Conservation (phyloP, 2,797 vertebrate species). For the Chromis chromis region DNA sequence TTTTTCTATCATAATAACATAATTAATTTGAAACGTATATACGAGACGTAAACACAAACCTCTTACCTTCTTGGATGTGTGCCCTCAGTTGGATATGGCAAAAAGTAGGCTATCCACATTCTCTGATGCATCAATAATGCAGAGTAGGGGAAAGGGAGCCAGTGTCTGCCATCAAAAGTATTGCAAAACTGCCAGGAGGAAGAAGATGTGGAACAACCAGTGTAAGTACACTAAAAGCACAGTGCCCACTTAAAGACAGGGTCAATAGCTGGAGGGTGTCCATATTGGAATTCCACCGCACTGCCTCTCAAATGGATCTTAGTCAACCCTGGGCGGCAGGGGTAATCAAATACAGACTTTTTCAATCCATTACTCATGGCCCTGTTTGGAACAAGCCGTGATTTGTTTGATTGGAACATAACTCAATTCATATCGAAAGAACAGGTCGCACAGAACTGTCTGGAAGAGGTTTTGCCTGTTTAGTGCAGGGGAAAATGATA, state of each 20-base stretch:
- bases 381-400: slow-evolving; percentile 74
- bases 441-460: slow-evolving; percentile 45
- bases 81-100: slow-evolving; percentile 60
- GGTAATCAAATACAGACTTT: slow-evolving; percentile 82
- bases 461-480: slow-evolving; percentile 43
- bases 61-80: slow-evolving; percentile 45
- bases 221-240: slow-evolving; percentile 84
- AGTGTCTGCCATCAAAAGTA: slow-evolving; percentile 81
- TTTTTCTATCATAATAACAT: background rate
- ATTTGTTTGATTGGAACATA: slow-evolving; percentile 82
- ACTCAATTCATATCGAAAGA: slow-evolving; percentile 75
- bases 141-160: slow-evolving; percentile 71
- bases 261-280: slow-evolving; percentile 86
- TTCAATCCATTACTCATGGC: slow-evolving; percentile 78
- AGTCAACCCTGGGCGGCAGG: slow-evolving; percentile 72
- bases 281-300: slow-evolving; percentile 81
- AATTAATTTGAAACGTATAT: slow-evolving; percentile 21
- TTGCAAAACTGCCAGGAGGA: slow-evolving; percentile 83
- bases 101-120: slow-evolving; percentile 78
- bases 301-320: slow-evolving; percentile 83
- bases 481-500: slow-evolving; percentile 48
- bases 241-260: slow-evolving; percentile 79
- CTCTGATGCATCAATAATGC: slow-evolving; percentile 84
- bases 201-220: slow-evolving; percentile 75
- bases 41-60: slow-evolving; percentile 14